These are phyloP conservation scores for Stigmatopora nigra DNA, from an alignment of 2,113 vertebrate species.

Conservation along the genomic window DNA sequence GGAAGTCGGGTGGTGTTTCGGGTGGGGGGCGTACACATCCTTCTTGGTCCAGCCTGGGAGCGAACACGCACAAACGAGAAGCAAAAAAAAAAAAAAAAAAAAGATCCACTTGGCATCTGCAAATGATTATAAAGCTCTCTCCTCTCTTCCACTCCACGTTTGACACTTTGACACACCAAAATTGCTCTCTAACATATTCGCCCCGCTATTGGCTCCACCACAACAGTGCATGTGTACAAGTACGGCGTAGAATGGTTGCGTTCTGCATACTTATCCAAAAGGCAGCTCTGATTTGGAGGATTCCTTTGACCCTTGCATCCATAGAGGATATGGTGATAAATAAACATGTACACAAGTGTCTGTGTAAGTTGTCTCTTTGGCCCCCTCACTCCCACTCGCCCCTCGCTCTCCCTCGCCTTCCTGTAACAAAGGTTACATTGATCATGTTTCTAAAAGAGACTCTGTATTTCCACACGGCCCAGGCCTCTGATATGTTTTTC, in stretches of 20 bases:
- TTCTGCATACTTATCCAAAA: slow-evolving; percentile 22
- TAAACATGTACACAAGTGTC: slow-evolving; percentile 58
- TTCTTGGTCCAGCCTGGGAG: slow-evolving; percentile 35
- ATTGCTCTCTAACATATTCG: slow-evolving; percentile 34
- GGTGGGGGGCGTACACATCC: slow-evolving; percentile 32
- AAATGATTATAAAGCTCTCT: slow-evolving; percentile 53
- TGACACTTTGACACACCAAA: slow-evolving; percentile 49
- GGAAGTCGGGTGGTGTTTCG: neutral
- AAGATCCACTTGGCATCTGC: slow-evolving; percentile 61
- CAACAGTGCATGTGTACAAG: slow-evolving; percentile 30
- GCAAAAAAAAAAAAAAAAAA: slow-evolving; percentile 12
- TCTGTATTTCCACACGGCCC: slow-evolving; percentile 53
- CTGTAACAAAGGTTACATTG: slow-evolving; percentile 72
- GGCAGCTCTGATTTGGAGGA: slow-evolving; percentile 18
- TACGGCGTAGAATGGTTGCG: slow-evolving; percentile 9
- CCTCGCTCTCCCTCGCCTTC: slow-evolving; percentile 55
- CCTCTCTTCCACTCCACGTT: slow-evolving; percentile 35
- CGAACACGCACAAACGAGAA: slow-evolving; percentile 42
- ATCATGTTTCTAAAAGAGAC: slow-evolving; percentile 71
- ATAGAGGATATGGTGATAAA: slow-evolving; percentile 38
- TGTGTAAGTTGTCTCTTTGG: slow-evolving; percentile 60
- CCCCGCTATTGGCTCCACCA: slow-evolving; percentile 22
- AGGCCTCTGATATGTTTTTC: slow-evolving; percentile 71
- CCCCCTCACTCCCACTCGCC: slow-evolving; percentile 41
- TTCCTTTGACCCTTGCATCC: slow-evolving; percentile 16